Evolutionary conservation across 2,888 invertebrate genomes (phyloP).

Genomic region (Oscheius onirici): DNA sequence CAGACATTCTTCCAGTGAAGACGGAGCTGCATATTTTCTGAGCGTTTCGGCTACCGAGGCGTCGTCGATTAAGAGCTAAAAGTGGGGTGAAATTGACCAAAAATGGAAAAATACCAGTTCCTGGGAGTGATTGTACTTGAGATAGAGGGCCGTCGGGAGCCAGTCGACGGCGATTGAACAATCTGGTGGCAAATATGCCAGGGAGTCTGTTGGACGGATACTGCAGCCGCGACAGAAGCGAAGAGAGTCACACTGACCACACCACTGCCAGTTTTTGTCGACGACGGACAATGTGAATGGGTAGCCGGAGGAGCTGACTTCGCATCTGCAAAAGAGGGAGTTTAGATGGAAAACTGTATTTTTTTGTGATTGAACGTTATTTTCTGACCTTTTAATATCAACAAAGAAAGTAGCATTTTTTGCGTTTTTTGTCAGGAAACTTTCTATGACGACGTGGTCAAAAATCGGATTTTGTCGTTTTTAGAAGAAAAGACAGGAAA

Average conservation of each 20-base stretch:
- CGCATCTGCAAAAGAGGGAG: constrained; percentile 79
- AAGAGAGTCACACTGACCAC: constrained; percentile 56
- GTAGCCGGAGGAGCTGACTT: constrained; percentile 89
- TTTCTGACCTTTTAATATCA: too few relatives aligned
- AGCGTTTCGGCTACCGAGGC: constrained; percentile 80
- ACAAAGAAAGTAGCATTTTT: too few relatives aligned
- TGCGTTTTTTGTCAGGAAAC: too few relatives aligned
- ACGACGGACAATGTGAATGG: constrained; percentile 88
- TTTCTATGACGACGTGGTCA: too few relatives aligned
- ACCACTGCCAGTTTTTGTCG: constrained; percentile 77
- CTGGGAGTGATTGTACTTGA: constrained; percentile 84
- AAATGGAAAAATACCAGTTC: constrained; percentile 77
- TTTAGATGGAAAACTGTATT: neutral
- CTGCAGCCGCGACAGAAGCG: constrained; percentile 86
- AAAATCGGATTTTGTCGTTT: too few relatives aligned
- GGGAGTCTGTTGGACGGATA: constrained; percentile 73
- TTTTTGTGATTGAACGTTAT: too few relatives aligned
- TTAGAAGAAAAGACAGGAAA: too few relatives aligned
- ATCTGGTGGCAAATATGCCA: constrained; percentile 37
- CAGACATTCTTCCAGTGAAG: constrained; percentile 85
- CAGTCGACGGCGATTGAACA: constrained; percentile 84
- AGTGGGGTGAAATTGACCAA: neutral
- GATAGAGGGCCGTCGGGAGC: constrained; percentile 91
- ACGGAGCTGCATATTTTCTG: constrained; percentile 83
- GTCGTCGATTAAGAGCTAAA: constrained; percentile 80